Conservation (phyloP, 64 coral and sea anemone species). For the Orbicella faveolata region DNA sequence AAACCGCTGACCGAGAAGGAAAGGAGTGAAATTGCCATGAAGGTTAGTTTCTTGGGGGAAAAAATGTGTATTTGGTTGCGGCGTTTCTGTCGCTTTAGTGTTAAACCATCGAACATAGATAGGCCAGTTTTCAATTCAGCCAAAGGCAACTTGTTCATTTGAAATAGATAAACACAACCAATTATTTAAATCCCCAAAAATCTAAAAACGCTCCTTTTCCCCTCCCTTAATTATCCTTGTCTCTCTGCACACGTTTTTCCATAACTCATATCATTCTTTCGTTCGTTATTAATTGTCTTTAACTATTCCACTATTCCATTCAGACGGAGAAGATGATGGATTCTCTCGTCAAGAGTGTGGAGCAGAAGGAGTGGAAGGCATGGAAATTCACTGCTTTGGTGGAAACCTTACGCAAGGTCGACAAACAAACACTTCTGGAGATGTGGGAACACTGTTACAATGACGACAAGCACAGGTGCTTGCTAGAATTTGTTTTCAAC, state of each 20-base stretch:
- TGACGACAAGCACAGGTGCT: constrained; percentile 7
- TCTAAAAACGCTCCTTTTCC: too few species aligned
- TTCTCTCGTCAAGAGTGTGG: neutral
- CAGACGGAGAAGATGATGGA: neutral
- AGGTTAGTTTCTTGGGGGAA: neutral
- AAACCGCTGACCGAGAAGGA: neutral
- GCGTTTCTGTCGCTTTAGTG: too few species aligned
- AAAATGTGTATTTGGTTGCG: neutral
- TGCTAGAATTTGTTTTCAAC: neutral
- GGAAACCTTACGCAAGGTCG: neutral
- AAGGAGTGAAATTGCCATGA: neutral
- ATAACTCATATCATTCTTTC: too few species aligned
- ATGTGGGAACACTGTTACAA: constrained; percentile 5
- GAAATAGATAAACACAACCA: too few species aligned
- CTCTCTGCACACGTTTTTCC: too few species aligned
- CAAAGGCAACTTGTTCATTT: too few species aligned
- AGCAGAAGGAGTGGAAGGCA: neutral
- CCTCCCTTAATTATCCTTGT: too few species aligned
- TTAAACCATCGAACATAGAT: too few species aligned
- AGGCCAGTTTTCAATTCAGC: too few species aligned
- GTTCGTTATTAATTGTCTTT: too few species aligned
- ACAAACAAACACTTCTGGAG: neutral
- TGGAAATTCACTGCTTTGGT: constrained; percentile 4
- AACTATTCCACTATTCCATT: neutral
- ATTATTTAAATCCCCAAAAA: too few species aligned